These are phyloP conservation scores for Rhabdomys pumilio DNA, from an alignment of 2,797 vertebrate species.

Conservation along the genomic window DNA sequence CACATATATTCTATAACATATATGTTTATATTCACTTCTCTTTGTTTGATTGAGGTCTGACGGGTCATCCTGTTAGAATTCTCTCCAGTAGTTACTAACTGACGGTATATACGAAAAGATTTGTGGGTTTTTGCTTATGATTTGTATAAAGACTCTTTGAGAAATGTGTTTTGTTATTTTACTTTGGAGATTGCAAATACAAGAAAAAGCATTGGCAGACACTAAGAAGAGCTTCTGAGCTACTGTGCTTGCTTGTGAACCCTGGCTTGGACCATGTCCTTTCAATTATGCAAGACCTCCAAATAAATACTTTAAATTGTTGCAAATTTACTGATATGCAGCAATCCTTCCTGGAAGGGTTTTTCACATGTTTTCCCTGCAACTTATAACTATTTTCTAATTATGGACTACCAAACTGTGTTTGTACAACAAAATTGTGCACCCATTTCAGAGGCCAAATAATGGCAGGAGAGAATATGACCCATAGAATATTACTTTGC, in stretches of 20 bases:
- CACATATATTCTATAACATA: background rate
- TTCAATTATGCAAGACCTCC: background rate
- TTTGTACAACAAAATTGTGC: conserved; percentile 33
- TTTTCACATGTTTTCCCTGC: background rate
- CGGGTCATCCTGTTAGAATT: background rate
- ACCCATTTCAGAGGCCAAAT: conserved; percentile 81
- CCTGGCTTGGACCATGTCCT: background rate
- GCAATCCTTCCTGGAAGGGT: background rate
- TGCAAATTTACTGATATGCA: background rate
- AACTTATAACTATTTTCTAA: conserved; percentile 21
- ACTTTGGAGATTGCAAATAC: background rate
- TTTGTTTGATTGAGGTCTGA: background rate
- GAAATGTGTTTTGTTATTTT: background rate
- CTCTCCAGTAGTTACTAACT: background rate
- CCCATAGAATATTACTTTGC: conserved; percentile 64
- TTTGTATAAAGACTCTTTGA: background rate
- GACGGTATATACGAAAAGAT: background rate
- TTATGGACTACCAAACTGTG: conserved; percentile 11
- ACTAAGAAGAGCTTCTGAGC: background rate
- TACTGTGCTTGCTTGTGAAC: background rate
- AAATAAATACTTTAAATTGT: background rate
- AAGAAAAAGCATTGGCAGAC: background rate
- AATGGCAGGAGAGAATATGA: conserved; percentile 64
- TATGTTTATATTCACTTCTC: background rate
- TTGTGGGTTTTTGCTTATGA: background rate